Base-by-base conservation (phyloP, 1,140 invertebrate genomes). In the Trypoxylus dichotomus region DNA sequence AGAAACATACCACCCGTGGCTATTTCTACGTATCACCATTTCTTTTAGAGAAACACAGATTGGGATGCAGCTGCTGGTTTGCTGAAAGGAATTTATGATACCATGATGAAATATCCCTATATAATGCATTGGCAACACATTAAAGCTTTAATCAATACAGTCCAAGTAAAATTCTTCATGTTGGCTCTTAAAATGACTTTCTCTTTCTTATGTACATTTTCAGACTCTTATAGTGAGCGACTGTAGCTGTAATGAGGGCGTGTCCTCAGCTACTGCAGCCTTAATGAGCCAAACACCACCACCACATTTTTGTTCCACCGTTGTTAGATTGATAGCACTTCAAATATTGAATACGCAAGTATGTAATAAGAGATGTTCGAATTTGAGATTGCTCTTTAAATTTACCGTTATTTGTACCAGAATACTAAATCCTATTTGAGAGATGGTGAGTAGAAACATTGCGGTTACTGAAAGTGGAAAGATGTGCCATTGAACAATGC, bases 121-220 rank as follows among this genome's bases (percentile, higher is more conserved):
- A 96, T 99, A 68, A 96, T 98, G 79, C 97, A 99, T 85, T 94
- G 98, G 89, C 96, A 97, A 82, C 96, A 98, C 85, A 90, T 99
- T 27, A 99, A 99, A 89, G 94, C 96, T 21, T 86, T 96, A 3
- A 89, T 96, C 15, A 92, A 90, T 79, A 96, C 95, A 0, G 94
- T 95, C 79, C 95, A 96, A 88, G 92, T 93, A 77, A 71, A 63
- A 63, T 76, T 37, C 7, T 68, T 13, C 15, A 73, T n/a, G 0
- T 37, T 37, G 10, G 32, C 10, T 37, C 5, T 2, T 37, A 37
- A 5, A 8, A 37, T 37, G 5, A 37, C 10, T 5, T 8, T 37
- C 10, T 37, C 29, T 32, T 37, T 37, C 3, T 8, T 37, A 37
- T 37, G 5, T 24, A 27, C 11, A 77, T 27, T 84, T 85, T 43